These are phyloP conservation scores for Bos taurus DNA, from an alignment of 2,113 vertebrate species.

Conservation along the genomic window DNA sequence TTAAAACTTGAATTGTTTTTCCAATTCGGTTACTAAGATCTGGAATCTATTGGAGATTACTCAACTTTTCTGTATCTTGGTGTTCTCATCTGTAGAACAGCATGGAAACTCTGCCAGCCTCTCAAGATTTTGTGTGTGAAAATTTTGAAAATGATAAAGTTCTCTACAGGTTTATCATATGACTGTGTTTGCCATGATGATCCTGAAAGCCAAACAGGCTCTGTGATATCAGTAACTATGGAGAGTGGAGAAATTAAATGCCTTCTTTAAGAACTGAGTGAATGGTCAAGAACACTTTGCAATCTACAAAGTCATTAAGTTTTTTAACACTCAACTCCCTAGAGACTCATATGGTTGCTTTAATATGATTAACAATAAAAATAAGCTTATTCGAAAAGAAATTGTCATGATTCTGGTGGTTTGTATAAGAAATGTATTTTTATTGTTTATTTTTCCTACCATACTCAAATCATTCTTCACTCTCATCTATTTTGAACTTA, in stretches of 20 bases:
- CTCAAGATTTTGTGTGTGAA: neutral
- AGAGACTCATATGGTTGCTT: neutral
- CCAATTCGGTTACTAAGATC: neutral
- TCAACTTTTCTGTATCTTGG: neutral
- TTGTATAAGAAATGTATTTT: conserved; percentile 4
- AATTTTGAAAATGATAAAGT: neutral
- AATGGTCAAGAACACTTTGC: neutral
- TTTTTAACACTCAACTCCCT: neutral
- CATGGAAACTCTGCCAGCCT: neutral
- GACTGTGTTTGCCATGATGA: neutral
- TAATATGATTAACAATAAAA: conserved; percentile 16
- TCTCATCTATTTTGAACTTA: conserved; percentile 7
- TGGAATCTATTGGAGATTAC: neutral
- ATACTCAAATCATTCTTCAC: neutral
- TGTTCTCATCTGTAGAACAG: neutral
- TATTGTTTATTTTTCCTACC: neutral
- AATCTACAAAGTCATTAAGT: neutral
- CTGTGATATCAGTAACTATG: neutral
- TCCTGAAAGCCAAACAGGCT: neutral
- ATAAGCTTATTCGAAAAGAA: neutral
- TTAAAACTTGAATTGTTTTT: neutral
- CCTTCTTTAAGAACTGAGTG: neutral
- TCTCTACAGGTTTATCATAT: neutral
- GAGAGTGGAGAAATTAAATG: neutral
- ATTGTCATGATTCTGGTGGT: neutral